Conservation (phyloP, 2,113 vertebrate species). For the Nothobranchius kuhntae region DNA sequence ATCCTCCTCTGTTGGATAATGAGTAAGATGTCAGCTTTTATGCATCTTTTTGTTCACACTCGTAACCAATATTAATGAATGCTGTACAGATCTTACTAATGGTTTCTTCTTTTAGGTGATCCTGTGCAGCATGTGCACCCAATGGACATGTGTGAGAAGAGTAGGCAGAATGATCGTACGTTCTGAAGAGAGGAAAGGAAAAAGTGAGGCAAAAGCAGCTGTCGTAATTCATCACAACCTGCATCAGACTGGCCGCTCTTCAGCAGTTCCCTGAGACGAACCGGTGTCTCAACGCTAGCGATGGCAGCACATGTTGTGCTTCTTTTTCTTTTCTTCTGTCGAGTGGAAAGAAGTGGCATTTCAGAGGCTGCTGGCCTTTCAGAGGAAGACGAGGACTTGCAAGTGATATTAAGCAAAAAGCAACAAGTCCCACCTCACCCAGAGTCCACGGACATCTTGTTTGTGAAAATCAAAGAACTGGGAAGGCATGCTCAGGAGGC, state of each 20-base stretch:
- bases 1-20: conserved; percentile 23
- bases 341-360: conserved; percentile 29
- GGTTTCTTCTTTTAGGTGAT: conserved; percentile 56
- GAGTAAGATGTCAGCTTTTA: conserved; percentile 19
- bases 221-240: conserved; percentile 13
- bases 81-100: conserved; percentile 33
- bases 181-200: conserved; percentile 7
- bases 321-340: conserved; percentile 55
- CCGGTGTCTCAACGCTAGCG: not conserved
- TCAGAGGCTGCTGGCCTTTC: conserved; percentile 23
- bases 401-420: conserved; percentile 13
- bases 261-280: conserved; percentile 21
- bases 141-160: conserved; percentile 16
- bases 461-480: conserved; percentile 16
- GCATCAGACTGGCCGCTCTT: conserved; percentile 6
- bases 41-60: conserved; percentile 7
- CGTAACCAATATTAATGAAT: conserved; percentile 31
- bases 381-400: conserved; percentile 26
- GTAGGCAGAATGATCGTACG: conserved; percentile 20
- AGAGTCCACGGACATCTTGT: conserved; percentile 3
- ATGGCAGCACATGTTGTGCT: conserved; percentile 54
- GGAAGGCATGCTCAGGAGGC: not conserved
- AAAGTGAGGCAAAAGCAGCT: conserved; percentile 13
- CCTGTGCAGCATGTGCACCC: conserved; percentile 23
- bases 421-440: conserved; percentile 32